These are phyloP conservation scores for Mantis religiosa DNA, from an alignment of 2,888 invertebrate species.

Conservation along the genomic window DNA sequence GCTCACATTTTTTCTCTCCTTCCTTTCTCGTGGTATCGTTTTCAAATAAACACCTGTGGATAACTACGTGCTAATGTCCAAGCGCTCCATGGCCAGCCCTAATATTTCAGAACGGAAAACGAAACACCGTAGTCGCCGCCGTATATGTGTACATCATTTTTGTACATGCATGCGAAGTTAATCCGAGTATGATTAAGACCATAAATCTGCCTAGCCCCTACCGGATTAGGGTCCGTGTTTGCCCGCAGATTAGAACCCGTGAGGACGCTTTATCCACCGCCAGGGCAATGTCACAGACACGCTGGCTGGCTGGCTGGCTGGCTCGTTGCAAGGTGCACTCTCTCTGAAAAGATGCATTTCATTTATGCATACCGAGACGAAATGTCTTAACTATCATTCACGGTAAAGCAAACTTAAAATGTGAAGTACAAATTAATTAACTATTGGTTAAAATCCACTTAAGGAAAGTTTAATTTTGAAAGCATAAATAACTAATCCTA, in stretches of 20 bases:
- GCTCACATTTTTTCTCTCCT: not conserved
- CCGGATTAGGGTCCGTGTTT: conserved; percentile 26
- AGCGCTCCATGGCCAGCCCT: not conserved
- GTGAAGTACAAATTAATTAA: no score
- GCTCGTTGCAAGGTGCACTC: not conserved
- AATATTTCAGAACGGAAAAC: conserved; percentile 10
- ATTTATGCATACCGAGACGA: no score
- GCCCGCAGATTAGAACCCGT: conserved; percentile 8
- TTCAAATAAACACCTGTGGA: conserved; percentile 23
- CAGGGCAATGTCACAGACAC: not conserved
- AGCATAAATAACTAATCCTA: no score
- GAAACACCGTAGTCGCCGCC: not conserved
- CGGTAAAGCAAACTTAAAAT: no score
- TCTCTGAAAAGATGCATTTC: not conserved
- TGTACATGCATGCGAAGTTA: conserved; percentile 46
- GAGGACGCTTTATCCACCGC: not conserved
- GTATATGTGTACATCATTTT: conserved; percentile 6
- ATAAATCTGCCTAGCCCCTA: conserved; percentile 52
- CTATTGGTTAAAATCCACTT: no score
- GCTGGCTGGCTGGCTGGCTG: not conserved
- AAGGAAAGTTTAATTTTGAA: no score
- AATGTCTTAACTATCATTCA: no score
- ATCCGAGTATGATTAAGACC: conserved; percentile 61
- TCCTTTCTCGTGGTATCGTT: conserved; percentile 7
- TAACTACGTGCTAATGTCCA: conserved; percentile 5